Evolutionary conservation across 35 echinoderm and acorn worm genomes (phyloP).

Genomic region (Diadema setosum): DNA sequence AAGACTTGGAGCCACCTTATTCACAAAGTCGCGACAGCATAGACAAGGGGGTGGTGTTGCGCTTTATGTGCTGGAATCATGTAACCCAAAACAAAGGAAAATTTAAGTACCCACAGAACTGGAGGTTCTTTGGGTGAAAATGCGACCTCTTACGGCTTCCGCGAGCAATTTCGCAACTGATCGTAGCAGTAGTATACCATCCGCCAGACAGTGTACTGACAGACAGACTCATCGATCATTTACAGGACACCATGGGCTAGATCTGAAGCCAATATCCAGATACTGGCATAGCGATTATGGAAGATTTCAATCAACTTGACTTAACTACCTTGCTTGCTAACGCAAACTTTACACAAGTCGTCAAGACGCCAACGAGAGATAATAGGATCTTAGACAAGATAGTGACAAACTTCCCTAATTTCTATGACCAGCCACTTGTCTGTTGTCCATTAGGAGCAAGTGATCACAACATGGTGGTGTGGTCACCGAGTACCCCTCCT

Average conservation of each 20-base stretch:
- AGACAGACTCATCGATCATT: neutral
- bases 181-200: conserved; percentile 26
- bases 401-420: neutral
- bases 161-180: neutral
- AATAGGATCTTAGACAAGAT: conserved; percentile 29
- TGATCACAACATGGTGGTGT: conserved; percentile 3
- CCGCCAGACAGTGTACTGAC: neutral
- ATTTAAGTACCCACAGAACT: neutral
- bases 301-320: conserved; percentile 24
- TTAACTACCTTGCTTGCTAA: neutral
- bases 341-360: neutral
- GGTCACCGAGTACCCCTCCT: neutral
- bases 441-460: neutral
- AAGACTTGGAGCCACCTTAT: no score
- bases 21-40: no score
- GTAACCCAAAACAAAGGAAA: neutral
- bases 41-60: conserved; percentile 21
- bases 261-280: neutral
- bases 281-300: neutral
- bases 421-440: neutral
- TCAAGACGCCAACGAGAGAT: conserved; percentile 3
- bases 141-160: conserved; percentile 10
- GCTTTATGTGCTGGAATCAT: neutral
- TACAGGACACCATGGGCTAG: neutral
- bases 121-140: conserved; percentile 23